These are phyloP conservation scores for Coelinius sp. DNA, from an alignment of 2,888 invertebrate species.

Conservation along the genomic window DNA sequence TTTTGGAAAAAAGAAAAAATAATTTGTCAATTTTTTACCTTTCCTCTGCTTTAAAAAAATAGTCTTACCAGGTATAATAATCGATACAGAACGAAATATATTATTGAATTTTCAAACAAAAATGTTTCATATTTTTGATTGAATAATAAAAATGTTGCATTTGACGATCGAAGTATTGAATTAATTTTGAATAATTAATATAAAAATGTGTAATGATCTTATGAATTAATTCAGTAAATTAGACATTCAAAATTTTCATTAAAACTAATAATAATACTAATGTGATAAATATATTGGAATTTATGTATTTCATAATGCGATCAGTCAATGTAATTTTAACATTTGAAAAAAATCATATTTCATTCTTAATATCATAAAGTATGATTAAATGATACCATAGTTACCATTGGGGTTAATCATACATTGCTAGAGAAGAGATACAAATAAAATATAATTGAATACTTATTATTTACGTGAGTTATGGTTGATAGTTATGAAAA, in stretches of 20 bases:
- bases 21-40: not conserved
- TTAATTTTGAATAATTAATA: slow-evolving; percentile 27
- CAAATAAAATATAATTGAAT: slow-evolving; percentile 16
- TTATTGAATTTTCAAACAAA: not conserved
- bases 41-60: not conserved
- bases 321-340: slow-evolving; percentile 24
- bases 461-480: slow-evolving; percentile 27
- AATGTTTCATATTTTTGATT: slow-evolving; percentile 14
- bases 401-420: slow-evolving; percentile 14
- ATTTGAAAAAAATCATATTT: slow-evolving; percentile 24
- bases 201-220: slow-evolving; percentile 15
- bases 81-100: not conserved
- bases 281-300: slow-evolving; percentile 20
- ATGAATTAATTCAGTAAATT: not conserved
- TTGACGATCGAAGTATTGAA: slow-evolving; percentile 13
- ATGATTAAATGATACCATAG: slow-evolving; percentile 6
- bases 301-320: slow-evolving; percentile 1
- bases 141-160: slow-evolving; percentile 4
- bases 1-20: not conserved
- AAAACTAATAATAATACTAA: slow-evolving; percentile 17
- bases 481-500: not conserved
- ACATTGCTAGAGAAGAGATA: slow-evolving; percentile 14
- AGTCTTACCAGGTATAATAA: not conserved
- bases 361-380: not conserved
- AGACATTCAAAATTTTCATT: not conserved